Evolutionary conservation across 2,888 invertebrate species (phyloP), one percentile per base, ranked within the genome.

Genomic region (Spicauda simplicius): DNA sequence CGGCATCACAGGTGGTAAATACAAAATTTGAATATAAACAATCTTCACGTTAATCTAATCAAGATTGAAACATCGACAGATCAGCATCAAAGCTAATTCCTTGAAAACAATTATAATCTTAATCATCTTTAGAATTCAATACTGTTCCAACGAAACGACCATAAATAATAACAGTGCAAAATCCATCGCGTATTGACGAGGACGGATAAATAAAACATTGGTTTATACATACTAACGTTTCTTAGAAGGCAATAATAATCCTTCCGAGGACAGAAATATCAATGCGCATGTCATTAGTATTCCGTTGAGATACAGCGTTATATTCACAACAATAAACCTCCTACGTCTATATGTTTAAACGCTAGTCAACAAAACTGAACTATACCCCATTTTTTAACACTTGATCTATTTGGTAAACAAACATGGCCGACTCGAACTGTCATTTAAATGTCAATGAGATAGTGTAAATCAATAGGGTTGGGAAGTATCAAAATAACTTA

Each of bases 231-330:
- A 45, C 54, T 12, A 25, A 14, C 14, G 19, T 12, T 65, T 65
- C 65, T 55, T 19, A 65, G 65, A 65, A 59, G 68, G 62, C 54
- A 65, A 65, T 65, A 65, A 59, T 59, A 52, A 64, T 58, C 59
- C 30, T 20, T 59, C 33, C 52, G 67, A 61, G 66, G 66, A 67
- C 54, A 57, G 66, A 70, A 66, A 70, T 68, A 72, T 72, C 72
- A 71, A 72, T 73, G 68, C 45, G 56, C 66, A 58, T 61, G 60
- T 69, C 72, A 74, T 77, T 76, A 73, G 70, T 72, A 77, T 77
- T 75, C 77, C 56, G 52, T 30, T 54, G 53, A 41, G 69, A 65
- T 67, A 56, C 58, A 55, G 73, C 75, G 71, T 75, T 74, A 75
- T 72, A 68, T 65, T 61, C 66, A 67, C 64, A 69, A 74, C 73